These are phyloP conservation scores for Lynx canadensis DNA, from an alignment of 2,113 vertebrate species.

Conservation along the genomic window DNA sequence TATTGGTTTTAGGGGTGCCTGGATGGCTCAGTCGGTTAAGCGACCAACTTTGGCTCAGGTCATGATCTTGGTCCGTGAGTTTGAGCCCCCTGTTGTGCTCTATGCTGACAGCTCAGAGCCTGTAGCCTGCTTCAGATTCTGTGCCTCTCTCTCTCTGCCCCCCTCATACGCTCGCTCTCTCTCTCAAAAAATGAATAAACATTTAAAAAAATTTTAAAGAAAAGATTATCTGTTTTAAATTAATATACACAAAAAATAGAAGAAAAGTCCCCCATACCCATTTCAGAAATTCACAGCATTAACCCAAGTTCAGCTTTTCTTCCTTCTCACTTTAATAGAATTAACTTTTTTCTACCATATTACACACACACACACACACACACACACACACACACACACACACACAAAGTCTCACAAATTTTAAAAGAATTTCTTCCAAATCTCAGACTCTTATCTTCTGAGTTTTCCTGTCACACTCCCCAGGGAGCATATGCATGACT, in stretches of 20 bases:
- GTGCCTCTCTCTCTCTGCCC: too few species aligned
- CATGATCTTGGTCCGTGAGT: too few species aligned
- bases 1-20: too few species aligned
- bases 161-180: too few species aligned
- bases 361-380: neutral
- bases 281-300: constrained; percentile 1
- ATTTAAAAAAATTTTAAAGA: neutral
- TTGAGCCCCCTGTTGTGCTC: too few species aligned
- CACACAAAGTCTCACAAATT: neutral
- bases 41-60: too few species aligned
- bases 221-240: constrained; percentile 28
- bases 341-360: neutral
- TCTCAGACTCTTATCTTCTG: constrained; percentile 3
- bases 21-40: too few species aligned
- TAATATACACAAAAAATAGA: neutral
- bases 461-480: neutral
- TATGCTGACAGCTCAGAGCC: too few species aligned
- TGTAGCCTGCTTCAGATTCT: too few species aligned
- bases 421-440: constrained; percentile 29
- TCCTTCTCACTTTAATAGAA: constrained; percentile 35
- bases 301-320: neutral
- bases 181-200: too few species aligned
- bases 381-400: too few species aligned
- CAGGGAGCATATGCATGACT: neutral
- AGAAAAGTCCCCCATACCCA: neutral